Conservation (phyloP, 1,140 invertebrate genomes). For the Aphelenchoides fujianensis region DNA sequence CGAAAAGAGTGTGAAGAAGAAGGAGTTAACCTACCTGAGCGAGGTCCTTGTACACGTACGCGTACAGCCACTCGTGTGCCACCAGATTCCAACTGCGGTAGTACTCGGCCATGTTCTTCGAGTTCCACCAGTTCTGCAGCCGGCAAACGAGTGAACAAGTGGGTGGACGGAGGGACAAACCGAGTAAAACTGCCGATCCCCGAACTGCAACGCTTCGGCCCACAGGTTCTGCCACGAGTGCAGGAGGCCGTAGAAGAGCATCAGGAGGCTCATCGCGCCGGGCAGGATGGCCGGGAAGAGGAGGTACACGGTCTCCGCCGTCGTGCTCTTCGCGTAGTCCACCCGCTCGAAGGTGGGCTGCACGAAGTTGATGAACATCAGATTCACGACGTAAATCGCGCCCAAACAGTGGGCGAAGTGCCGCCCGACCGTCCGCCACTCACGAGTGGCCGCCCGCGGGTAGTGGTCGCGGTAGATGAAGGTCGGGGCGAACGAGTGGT, state of each 20-base stretch:
- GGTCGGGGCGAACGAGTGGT: slow-evolving; percentile 58
- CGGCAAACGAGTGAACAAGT: slow-evolving; percentile 50
- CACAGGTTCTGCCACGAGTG: slow-evolving; percentile 50
- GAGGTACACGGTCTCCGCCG: slow-evolving; percentile 29
- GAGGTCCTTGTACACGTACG: slow-evolving; percentile 80
- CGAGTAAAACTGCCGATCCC: slow-evolving; percentile 55
- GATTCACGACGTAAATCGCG: slow-evolving; percentile 57
- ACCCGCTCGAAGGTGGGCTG: slow-evolving; percentile 42
- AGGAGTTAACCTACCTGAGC: slow-evolving; percentile 4
- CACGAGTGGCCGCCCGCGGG: slow-evolving; percentile 29
- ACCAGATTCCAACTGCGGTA: slow-evolving; percentile 90
- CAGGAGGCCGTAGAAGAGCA: slow-evolving; percentile 59
- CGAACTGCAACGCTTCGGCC: slow-evolving; percentile 58
- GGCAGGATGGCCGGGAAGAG: slow-evolving; percentile 58
- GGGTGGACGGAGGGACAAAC: slow-evolving; percentile 25
- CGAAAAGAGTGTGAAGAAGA: slow-evolving; percentile 7
- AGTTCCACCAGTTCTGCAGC: slow-evolving; percentile 96
- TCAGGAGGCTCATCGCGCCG: slow-evolving; percentile 52
- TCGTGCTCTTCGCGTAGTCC: slow-evolving; percentile 32
- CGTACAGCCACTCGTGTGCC: slow-evolving; percentile 83
- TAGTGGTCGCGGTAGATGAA: slow-evolving; percentile 53
- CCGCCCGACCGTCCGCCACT: slow-evolving; percentile 47
- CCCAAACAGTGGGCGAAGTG: slow-evolving; percentile 49
- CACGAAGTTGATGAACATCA: slow-evolving; percentile 52
- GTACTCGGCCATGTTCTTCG: slow-evolving; percentile 74